Evolutionary conservation across 1,140 invertebrate genomes (phyloP).

Genomic region (Caerostris darwini): DNA sequence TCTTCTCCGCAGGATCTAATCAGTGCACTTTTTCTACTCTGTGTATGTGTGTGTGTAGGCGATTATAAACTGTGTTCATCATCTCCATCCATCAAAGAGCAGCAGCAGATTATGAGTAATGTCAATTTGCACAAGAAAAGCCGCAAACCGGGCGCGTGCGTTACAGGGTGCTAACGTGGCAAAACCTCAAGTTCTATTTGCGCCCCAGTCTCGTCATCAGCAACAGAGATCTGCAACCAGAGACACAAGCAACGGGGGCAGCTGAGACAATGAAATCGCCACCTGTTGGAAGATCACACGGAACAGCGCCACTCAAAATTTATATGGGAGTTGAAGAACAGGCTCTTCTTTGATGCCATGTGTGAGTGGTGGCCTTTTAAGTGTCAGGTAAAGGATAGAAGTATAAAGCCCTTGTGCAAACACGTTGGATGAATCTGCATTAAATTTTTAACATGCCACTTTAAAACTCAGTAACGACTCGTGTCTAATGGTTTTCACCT

Average conservation of each 20-base stretch:
- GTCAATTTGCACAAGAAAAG: conserved; percentile 58
- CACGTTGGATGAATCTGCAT: too few relatives aligned
- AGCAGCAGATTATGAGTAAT: conserved; percentile 19
- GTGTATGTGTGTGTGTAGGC: too few relatives aligned
- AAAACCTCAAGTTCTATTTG: conserved; percentile 73
- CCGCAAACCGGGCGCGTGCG: not conserved
- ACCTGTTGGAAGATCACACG: conserved; percentile 60
- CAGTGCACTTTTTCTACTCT: not conserved
- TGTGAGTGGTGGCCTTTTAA: not conserved
- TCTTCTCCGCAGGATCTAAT: not conserved
- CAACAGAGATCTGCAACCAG: not conserved
- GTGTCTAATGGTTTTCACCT: too few relatives aligned
- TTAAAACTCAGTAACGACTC: too few relatives aligned
- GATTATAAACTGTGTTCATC: not conserved
- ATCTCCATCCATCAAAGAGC: not conserved
- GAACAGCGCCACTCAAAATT: conserved; percentile 13
- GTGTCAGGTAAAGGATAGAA: too few relatives aligned
- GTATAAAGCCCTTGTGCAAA: too few relatives aligned
- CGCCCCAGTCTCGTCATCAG: conserved; percentile 26
- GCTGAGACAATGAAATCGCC: conserved; percentile 15
- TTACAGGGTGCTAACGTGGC: conserved; percentile 70
- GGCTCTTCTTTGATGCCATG: not conserved
- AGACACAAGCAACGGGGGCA: conserved; percentile 11
- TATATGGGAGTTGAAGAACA: not conserved
- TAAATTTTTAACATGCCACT: too few relatives aligned